Evolutionary conservation across 1,140 invertebrate species (phyloP).

Genomic region (Heliconius congener): DNA sequence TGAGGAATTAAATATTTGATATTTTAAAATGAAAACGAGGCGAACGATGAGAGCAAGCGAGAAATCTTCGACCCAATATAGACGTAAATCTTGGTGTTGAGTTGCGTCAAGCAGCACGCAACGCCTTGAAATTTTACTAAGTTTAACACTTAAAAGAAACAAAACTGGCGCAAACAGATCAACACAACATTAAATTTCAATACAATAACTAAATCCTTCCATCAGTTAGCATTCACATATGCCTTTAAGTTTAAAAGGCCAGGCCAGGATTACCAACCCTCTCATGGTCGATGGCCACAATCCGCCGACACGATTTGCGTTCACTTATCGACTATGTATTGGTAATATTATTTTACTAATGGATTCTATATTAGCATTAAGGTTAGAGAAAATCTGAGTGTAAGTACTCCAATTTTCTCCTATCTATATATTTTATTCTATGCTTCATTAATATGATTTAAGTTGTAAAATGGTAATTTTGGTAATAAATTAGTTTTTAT

Average conservation of each 20-base stretch:
- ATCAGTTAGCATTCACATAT: conserved; percentile 1
- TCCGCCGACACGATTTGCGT: conserved; percentile 40
- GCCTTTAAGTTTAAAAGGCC: conserved; percentile 20
- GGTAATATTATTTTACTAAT: conserved; percentile 26
- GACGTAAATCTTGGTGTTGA: background rate
- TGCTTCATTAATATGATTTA: background rate
- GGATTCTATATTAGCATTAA: conserved; percentile 11
- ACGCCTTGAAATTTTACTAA: no score
- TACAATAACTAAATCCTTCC: conserved; percentile 9
- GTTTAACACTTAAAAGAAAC: no score
- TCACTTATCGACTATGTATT: conserved; percentile 34
- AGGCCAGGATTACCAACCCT: conserved; percentile 47
- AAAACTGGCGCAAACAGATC: background rate
- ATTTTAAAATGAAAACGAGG: no score
- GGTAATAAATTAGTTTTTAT: no score
- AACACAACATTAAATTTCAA: background rate
- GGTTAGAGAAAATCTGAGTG: background rate
- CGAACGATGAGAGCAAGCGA: no score
- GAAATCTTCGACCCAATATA: no score
- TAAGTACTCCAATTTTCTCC: no score
- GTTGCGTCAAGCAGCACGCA: background rate
- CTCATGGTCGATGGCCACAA: conserved; percentile 48
- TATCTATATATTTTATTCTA: background rate
- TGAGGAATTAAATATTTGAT: no score
- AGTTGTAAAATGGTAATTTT: no score